Evolutionary conservation across 37 sponge, comb jelly and placozoan species (phyloP).

Genomic region (Beroe forskalii): DNA sequence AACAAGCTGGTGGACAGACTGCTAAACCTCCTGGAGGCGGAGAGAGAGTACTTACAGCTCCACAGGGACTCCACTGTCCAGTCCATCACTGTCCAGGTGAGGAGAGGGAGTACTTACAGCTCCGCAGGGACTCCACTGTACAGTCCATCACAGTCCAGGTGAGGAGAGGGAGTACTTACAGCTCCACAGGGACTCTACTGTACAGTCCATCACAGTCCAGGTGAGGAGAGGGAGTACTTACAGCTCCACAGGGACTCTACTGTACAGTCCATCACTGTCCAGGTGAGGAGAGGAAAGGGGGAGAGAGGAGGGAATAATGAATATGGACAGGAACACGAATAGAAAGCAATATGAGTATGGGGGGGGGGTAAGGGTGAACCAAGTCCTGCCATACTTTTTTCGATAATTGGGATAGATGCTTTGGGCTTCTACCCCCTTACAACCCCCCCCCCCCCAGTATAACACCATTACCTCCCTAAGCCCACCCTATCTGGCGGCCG

Average conservation of each 20-base stretch:
- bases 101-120: slow-evolving; percentile 84
- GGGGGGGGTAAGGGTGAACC: too few relatives aligned
- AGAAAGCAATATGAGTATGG: too few relatives aligned
- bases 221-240: slow-evolving; percentile 82
- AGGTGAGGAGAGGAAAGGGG: too few relatives aligned
- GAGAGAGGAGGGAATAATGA: too few relatives aligned
- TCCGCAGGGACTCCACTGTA: slow-evolving; percentile 88
- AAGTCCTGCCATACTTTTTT: too few relatives aligned
- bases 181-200: slow-evolving; percentile 87
- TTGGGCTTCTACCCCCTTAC: too few relatives aligned
- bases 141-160: slow-evolving; percentile 82
- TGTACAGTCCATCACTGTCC: slow-evolving; percentile 84
- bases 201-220: slow-evolving; percentile 83
- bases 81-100: slow-evolving; percentile 76
- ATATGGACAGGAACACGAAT: too few relatives aligned
- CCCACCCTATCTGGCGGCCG: slow-evolving; percentile 77
- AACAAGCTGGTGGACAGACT: slow-evolving; percentile 88
- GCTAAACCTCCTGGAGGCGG: slow-evolving; percentile 78
- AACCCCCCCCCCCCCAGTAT: too few relatives aligned
- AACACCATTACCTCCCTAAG: too few relatives aligned
- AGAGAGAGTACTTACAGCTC: slow-evolving; percentile 86
- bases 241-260: slow-evolving; percentile 90
- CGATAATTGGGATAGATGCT: too few relatives aligned
- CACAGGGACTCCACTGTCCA: slow-evolving; percentile 92
- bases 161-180: slow-evolving; percentile 82